These are phyloP conservation scores for Syrmaticus mikado DNA, from an alignment of 2,113 vertebrate species.

Conservation along the genomic window DNA sequence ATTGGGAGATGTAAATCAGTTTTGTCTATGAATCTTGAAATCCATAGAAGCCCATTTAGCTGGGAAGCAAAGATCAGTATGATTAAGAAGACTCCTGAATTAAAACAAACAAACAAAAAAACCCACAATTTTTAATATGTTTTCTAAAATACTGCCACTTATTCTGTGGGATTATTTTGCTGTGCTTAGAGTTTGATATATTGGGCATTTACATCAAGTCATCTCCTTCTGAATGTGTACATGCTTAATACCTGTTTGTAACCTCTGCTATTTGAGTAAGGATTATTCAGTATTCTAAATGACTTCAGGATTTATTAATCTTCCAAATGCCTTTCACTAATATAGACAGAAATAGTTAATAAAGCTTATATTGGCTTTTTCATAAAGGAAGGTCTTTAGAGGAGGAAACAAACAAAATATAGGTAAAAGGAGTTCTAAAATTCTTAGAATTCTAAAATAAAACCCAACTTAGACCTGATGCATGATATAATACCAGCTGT, in stretches of 20 bases:
- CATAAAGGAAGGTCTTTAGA: not conserved
- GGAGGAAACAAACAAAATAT: not conserved
- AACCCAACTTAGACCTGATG: not conserved
- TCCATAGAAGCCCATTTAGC: not conserved
- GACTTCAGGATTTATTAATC: not conserved
- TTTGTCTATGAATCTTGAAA: not conserved
- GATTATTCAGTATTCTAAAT: not conserved
- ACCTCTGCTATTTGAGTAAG: slow-evolving; percentile 11
- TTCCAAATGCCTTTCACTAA: not conserved
- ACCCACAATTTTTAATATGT: not conserved
- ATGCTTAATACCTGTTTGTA: slow-evolving; percentile 5
- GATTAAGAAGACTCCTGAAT: not conserved
- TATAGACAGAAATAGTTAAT: not conserved
- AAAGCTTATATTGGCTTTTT: not conserved
- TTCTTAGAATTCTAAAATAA: not conserved
- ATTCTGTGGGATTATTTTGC: not conserved
- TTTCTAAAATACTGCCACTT: not conserved
- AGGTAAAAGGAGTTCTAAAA: not conserved
- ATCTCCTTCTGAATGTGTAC: not conserved
- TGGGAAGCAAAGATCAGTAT: not conserved
- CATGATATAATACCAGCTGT: not conserved
- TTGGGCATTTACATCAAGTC: not conserved
- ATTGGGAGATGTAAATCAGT: not conserved
- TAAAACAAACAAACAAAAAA: not conserved
- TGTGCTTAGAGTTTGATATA: not conserved